These are phyloP conservation scores for Molossus molossus DNA, from an alignment of 2,797 vertebrate species.

Conservation along the genomic window DNA sequence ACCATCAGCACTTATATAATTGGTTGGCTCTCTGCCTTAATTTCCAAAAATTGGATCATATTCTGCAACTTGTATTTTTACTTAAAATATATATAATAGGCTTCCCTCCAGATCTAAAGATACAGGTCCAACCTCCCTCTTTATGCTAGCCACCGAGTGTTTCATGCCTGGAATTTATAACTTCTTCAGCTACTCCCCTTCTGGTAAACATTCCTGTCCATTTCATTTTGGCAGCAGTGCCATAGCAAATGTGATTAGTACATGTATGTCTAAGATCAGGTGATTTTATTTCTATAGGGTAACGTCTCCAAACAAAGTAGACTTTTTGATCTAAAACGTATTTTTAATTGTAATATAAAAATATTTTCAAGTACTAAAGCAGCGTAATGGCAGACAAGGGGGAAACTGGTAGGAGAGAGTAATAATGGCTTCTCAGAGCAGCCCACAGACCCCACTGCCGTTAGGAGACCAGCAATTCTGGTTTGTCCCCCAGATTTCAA, in stretches of 20 bases:
- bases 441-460: neutral
- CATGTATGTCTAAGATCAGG: neutral
- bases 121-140: neutral
- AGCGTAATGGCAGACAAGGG: neutral
- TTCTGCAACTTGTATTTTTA: neutral
- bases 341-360: slow-evolving; percentile 45
- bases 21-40: slow-evolving; percentile 4
- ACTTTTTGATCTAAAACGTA: neutral
- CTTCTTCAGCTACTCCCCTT: neutral
- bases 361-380: slow-evolving; percentile 1
- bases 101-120: slow-evolving; percentile 39
- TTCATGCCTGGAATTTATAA: neutral
- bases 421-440: slow-evolving; percentile 35
- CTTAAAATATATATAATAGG: neutral
- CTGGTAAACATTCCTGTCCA: neutral
- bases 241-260: neutral
- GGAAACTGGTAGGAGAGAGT: neutral
- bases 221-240: neutral
- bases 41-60: slow-evolving; percentile 55
- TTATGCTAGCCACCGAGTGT: neutral
- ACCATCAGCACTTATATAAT: neutral
- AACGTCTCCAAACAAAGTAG: neutral
- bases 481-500: neutral
- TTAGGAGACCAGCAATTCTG: neutral
- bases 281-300: slow-evolving; percentile 33